Evolutionary conservation across 2,888 invertebrate genomes (phyloP), one percentile per base, ranked within the genome.

Genomic region (Drosophila fungiperda): DNA sequence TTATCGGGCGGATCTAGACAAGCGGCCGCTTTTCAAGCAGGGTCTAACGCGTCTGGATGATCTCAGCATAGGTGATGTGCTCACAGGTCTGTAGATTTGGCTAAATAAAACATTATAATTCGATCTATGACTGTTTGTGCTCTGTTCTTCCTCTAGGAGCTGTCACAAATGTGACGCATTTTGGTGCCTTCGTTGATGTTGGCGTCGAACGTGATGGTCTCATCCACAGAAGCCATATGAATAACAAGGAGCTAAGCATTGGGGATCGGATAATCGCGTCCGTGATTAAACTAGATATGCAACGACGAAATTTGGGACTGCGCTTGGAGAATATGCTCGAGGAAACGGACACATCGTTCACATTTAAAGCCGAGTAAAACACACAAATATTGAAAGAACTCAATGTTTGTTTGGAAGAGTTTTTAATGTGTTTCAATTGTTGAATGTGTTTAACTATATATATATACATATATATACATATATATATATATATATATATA

Each of bases 181-280:
- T 99, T 92, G 99, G 99, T 0, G 96, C 96, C 60, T 99, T 99
- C 93, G 96, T 98, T 0, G 98, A 99, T 91, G 95, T 97, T 78
- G 97, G 97, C 0, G 95, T 97, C 0, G 96, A 95, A 29, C 94
- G 93, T 58, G 94, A 95, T 90, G 97, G 96, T 0, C 93, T 97
- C 12, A 95, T 97, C 75, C 97, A 96, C 82, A 93, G 91, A 0
- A 96, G 94, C 78, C 94, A 95, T 58, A 93, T 96, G 90, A 94
- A 94, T 9, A 94, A 94, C 59, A 90, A 93, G 36, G 93, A 93
- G 1, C 94, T 96, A 0, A 94, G 94, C 82, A 93, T 97, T 20
- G 96, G 96, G 0, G 96, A 97, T 90, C 94, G 95, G 45, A 95
- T 97, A 0, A 94, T 95, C 52, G 96, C 96, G 2, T 95, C 94